Percentiles rank a stretch among this genome's conserved stretches.
phyloP scores from a whole-genome alignment of 2,113 vertebrate genomes.

The Phainopepla nitens region DNA sequence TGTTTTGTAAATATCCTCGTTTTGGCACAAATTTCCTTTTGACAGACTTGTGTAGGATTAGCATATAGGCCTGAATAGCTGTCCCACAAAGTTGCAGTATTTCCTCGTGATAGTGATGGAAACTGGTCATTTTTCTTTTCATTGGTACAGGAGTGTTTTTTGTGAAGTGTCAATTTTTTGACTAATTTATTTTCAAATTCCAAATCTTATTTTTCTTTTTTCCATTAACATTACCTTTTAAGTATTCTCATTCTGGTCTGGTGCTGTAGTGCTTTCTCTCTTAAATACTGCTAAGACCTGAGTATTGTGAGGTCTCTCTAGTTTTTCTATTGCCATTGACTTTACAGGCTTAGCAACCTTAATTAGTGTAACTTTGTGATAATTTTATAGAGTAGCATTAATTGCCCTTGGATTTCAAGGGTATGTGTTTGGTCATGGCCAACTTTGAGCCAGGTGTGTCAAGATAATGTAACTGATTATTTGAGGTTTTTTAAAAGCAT shows the following conservation, averaged over 20 bases:
- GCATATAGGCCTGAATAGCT: background rate
- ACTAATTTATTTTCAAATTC: background rate
- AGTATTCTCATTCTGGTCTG: background rate
- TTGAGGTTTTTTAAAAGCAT: background rate
- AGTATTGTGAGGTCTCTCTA: background rate
- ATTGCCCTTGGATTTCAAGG: background rate
- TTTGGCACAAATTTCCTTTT: background rate
- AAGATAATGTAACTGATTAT: background rate
- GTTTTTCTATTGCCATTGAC: background rate
- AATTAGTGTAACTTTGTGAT: fast-evolving
- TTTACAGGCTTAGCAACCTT: background rate
- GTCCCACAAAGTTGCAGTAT: background rate
- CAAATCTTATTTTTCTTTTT: background rate
- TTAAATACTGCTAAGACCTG: background rate
- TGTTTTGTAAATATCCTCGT: background rate
- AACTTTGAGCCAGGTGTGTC: background rate
- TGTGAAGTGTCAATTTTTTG: background rate
- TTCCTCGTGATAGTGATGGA: background rate
- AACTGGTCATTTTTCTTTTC: background rate
- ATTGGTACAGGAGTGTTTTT: background rate
- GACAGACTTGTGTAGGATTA: background rate
- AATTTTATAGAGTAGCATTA: background rate
- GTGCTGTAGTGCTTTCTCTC: background rate
- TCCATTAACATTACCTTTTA: background rate
- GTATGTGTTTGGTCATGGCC: background rate